Percentiles rank a stretch among this genome's conserved stretches.
Conservation (phyloP, 2,888 invertebrate genomes). For the Xanthia icteritia region DNA sequence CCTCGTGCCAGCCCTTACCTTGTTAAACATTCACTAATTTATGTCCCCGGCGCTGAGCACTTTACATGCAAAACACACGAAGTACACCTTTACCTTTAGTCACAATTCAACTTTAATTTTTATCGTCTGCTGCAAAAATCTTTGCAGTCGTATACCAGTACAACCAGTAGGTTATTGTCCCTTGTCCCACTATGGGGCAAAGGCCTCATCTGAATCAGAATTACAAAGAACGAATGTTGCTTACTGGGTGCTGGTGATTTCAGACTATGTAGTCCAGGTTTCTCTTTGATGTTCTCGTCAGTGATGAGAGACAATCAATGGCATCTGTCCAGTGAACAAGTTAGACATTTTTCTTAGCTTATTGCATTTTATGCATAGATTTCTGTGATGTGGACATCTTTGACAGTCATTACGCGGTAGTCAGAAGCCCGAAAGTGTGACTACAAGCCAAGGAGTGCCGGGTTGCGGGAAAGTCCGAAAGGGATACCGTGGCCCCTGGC, state of each 20-base stretch:
- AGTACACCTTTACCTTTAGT: neutral
- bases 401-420: neutral
- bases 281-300: neutral
- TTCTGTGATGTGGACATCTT: neutral
- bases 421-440: neutral
- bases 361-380: too few relatives aligned
- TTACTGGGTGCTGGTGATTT: neutral
- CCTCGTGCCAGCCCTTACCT: slow-evolving; percentile 40
- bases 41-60: slow-evolving; percentile 48
- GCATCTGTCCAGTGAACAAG: too few relatives aligned
- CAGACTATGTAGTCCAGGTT: neutral
- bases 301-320: neutral
- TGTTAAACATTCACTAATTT: slow-evolving; percentile 58
- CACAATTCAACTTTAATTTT: slow-evolving; percentile 38
- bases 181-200: neutral
- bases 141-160: neutral
- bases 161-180: neutral
- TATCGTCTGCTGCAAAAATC: slow-evolving; percentile 31
- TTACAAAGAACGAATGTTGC: neutral
- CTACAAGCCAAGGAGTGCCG: neutral
- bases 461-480: too few relatives aligned
- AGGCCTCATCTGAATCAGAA: neutral
- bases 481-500: too few relatives aligned
- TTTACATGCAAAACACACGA: slow-evolving; percentile 50
- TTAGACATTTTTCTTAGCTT: too few relatives aligned